Conservation (phyloP, 2,888 invertebrate genomes). For the Crepidodera aurea region DNA sequence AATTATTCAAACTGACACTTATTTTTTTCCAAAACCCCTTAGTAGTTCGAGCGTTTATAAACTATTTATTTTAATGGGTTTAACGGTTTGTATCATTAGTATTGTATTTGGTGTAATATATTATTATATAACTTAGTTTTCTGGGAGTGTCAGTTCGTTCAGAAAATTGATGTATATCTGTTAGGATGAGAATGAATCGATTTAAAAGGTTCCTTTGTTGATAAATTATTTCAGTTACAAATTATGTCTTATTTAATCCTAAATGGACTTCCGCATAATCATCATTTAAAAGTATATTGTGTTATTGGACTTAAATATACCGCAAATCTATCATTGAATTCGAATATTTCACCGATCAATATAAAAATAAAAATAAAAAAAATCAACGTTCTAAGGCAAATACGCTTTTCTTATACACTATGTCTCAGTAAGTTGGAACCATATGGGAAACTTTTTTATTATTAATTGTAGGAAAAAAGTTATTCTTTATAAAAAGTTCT, state of each 20-base stretch:
- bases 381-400: too few relatives aligned
- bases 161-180: constrained; percentile 1
- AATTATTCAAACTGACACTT: too few relatives aligned
- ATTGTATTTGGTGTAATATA: constrained; percentile 8
- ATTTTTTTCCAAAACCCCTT: too few relatives aligned
- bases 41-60: not conserved
- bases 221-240: not conserved
- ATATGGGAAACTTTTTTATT: too few relatives aligned
- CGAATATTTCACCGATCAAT: too few relatives aligned
- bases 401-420: too few relatives aligned
- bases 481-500: too few relatives aligned
- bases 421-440: too few relatives aligned
- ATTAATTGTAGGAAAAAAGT: too few relatives aligned
- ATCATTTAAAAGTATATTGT: not conserved
- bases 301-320: too few relatives aligned
- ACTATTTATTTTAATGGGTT: constrained; percentile 6
- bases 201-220: not conserved
- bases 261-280: not conserved
- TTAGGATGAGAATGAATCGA: constrained; percentile 2
- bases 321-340: too few relatives aligned
- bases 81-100: constrained; percentile 5
- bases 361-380: too few relatives aligned
- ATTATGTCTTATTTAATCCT: not conserved
- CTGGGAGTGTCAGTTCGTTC: not conserved
- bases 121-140: constrained; percentile 4